phyloP scores from a whole-genome alignment of 1,140 invertebrate genomes.

The Drosophila chauvacae region DNA sequence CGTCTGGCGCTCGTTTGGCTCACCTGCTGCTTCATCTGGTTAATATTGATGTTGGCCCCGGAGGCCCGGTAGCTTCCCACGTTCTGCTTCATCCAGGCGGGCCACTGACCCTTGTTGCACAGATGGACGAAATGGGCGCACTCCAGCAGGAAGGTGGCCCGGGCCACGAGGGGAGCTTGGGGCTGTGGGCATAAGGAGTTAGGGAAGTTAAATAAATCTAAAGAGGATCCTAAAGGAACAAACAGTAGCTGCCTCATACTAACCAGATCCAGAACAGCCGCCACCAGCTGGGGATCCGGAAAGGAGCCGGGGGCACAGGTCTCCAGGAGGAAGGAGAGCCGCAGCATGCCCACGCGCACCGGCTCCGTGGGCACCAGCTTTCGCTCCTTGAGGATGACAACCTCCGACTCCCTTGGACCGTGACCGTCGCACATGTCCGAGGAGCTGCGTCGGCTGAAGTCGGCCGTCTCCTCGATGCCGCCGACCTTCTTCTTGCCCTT shows the following conservation, averaged over 20 bases:
- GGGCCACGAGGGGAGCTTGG: slow-evolving; percentile 95
- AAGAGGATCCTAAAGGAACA: not conserved
- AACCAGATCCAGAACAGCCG: slow-evolving; percentile 97
- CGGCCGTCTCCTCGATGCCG: slow-evolving; percentile 92
- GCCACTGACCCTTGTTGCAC: slow-evolving; percentile 99
- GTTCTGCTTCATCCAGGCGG: slow-evolving; percentile 96
- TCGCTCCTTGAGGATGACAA: slow-evolving; percentile 93
- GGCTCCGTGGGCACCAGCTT: slow-evolving; percentile 90
- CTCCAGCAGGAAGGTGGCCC: slow-evolving; percentile 96
- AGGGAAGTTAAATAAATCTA: not conserved
- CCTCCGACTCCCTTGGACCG: slow-evolving; percentile 91
- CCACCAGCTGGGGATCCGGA: slow-evolving; percentile 97
- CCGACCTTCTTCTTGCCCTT: slow-evolving; percentile 95
- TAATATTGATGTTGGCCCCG: slow-evolving; percentile 86
- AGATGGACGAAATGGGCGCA: slow-evolving; percentile 98
- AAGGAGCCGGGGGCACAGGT: slow-evolving; percentile 97
- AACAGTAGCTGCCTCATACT: not conserved
- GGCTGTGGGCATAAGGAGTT: slow-evolving; percentile 87
- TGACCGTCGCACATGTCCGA: slow-evolving; percentile 91
- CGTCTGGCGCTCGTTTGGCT: slow-evolving; percentile 88
- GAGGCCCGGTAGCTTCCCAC: slow-evolving; percentile 89
- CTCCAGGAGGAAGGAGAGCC: slow-evolving; percentile 96
- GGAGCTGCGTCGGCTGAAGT: slow-evolving; percentile 93
- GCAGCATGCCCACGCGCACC: slow-evolving; percentile 91
- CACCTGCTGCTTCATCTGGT: slow-evolving; percentile 82